Evolutionary conservation across 2,113 vertebrate species (phyloP).

Genomic region (Lycocorax pyrrhopterus): DNA sequence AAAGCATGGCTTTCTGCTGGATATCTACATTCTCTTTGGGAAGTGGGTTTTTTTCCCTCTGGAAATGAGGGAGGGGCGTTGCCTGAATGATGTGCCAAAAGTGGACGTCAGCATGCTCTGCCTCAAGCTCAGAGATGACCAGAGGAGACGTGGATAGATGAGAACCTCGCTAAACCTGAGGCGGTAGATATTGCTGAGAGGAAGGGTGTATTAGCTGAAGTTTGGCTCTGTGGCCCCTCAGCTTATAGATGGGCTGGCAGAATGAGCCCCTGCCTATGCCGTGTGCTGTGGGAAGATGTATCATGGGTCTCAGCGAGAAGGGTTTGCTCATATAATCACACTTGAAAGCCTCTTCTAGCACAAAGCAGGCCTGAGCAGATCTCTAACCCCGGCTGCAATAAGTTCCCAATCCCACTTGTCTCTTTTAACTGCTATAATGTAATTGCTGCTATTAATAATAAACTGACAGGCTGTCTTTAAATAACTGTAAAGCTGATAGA

Average conservation of each 20-base stretch:
- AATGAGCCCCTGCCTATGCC: not conserved
- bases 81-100: not conserved
- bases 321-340: not conserved
- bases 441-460: conserved; percentile 51
- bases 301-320: not conserved
- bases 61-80: not conserved
- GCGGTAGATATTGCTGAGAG: not conserved
- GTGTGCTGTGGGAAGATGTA: not conserved
- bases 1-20: not conserved
- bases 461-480: conserved; percentile 33
- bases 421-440: conserved; percentile 20
- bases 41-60: not conserved
- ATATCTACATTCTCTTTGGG: not conserved
- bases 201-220: not conserved
- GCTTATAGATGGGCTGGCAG: not conserved
- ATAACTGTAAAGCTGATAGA: conserved; percentile 13
- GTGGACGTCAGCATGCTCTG: not conserved
- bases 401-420: not conserved
- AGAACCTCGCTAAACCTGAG: not conserved
- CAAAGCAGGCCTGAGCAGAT: not conserved
- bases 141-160: not conserved
- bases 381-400: not conserved
- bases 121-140: not conserved
- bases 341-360: not conserved
- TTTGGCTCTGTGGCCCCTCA: not conserved